Evolutionary conservation across 2,888 invertebrate species (phyloP).

Genomic region (Nomada goodeniana): DNA sequence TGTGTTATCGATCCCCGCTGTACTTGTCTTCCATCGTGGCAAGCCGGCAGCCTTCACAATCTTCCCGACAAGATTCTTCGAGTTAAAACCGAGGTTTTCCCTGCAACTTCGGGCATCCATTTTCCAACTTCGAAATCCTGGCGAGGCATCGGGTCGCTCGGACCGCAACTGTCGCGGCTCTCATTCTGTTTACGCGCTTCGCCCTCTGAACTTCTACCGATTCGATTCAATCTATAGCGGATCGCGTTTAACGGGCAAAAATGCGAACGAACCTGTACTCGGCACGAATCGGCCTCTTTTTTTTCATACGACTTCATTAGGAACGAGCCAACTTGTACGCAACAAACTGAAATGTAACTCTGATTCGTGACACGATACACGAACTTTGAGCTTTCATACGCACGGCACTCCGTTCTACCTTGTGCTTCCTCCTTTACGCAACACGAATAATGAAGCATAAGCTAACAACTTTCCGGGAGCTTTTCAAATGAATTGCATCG

Average conservation of each 20-base stretch:
- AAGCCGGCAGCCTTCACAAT: slow-evolving; percentile 31
- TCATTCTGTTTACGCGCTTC: slow-evolving; percentile 8
- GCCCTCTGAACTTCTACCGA: background rate
- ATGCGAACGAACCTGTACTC: background rate
- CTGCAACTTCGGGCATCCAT: slow-evolving; percentile 36
- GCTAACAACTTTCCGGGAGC: background rate
- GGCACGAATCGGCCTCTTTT: background rate
- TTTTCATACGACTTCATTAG: background rate
- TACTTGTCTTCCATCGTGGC: slow-evolving; percentile 16
- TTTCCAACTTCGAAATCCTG: slow-evolving; percentile 17
- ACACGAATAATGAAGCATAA: slow-evolving; percentile 25
- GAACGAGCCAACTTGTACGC: too few species aligned
- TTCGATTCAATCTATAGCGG: slow-evolving; percentile 18
- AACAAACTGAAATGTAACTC: background rate
- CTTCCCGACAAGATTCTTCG: slow-evolving; percentile 24
- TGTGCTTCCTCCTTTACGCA: slow-evolving; percentile 1
- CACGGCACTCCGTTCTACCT: slow-evolving; percentile 23
- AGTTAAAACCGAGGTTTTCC: slow-evolving; percentile 10
- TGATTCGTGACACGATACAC: too few species aligned
- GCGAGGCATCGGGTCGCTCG: slow-evolving; percentile 5
- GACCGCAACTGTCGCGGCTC: slow-evolving; percentile 7
- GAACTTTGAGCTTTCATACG: too few species aligned
- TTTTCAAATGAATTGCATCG: slow-evolving; percentile 28
- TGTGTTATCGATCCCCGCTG: slow-evolving; percentile 41
- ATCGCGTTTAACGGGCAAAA: background rate